Percentiles rank a stretch among this genome's conserved stretches.
phyloP scores from a whole-genome alignment of 2,888 invertebrate genomes.

The Apamea epomidion region DNA sequence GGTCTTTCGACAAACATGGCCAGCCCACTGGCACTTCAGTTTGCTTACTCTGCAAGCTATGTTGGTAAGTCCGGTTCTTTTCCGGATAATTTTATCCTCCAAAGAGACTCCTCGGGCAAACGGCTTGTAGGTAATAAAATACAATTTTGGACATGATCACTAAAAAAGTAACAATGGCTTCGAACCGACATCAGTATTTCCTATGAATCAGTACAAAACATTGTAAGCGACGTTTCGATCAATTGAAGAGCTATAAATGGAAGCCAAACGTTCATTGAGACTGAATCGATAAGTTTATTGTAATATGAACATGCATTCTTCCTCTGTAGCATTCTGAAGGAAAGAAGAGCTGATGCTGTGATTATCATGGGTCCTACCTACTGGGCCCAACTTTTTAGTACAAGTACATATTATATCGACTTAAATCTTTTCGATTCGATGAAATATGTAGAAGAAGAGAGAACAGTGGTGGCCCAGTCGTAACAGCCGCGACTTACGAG shows the following conservation, averaged over 20 bases:
- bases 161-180: slow-evolving; percentile 2
- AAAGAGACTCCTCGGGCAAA: background rate
- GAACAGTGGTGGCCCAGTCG: too few species aligned
- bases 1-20: too few species aligned
- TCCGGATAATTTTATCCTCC: too few species aligned
- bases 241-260: slow-evolving; percentile 4
- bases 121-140: background rate
- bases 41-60: too few species aligned
- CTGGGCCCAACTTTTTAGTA: background rate
- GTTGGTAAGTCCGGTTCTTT: too few species aligned
- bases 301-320: background rate
- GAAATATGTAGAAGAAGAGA: too few species aligned
- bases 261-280: slow-evolving; percentile 9
- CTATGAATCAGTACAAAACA: slow-evolving; percentile 17
- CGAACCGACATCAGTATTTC: background rate
- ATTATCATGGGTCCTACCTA: background rate
- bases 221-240: slow-evolving; percentile 1
- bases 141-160: background rate
- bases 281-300: slow-evolving; percentile 8
- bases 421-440: background rate
- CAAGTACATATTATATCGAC: background rate
- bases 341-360: background rate
- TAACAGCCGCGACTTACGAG: too few species aligned
- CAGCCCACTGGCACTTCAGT: too few species aligned
- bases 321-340: background rate